Evolutionary conservation across 2,797 vertebrate genomes (phyloP).

Genomic region (Lepus oiostolus): DNA sequence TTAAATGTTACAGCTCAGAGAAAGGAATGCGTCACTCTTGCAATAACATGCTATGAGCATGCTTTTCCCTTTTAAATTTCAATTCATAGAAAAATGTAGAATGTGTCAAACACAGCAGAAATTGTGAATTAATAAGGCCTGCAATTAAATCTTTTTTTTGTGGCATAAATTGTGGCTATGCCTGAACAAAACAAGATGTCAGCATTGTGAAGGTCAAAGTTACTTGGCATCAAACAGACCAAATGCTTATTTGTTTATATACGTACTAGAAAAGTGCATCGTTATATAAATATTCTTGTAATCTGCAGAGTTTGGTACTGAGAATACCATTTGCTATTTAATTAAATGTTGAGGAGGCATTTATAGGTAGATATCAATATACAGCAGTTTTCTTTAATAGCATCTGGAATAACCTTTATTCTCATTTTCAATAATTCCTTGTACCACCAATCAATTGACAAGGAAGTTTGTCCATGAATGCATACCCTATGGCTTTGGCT

Average conservation of each 20-base stretch:
- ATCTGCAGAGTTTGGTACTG: constrained; percentile 55
- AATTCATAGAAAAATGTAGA: constrained; percentile 62
- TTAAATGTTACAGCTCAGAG: constrained; percentile 78
- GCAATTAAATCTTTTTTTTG: constrained; percentile 44
- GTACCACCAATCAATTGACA: background rate
- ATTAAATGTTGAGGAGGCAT: constrained; percentile 73
- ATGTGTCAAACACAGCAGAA: constrained; percentile 78
- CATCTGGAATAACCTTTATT: constrained; percentile 62
- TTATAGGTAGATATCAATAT: constrained; percentile 48
- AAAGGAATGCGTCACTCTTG: background rate
- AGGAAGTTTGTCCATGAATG: background rate
- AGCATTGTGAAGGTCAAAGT: constrained; percentile 78
- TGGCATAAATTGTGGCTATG: constrained; percentile 44
- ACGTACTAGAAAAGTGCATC: constrained; percentile 70
- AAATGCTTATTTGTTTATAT: constrained; percentile 75
- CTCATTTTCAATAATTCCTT: constrained; percentile 29
- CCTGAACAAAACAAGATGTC: constrained; percentile 74
- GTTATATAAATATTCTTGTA: constrained; percentile 69
- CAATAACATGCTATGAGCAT: constrained; percentile 24
- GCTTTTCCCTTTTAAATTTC: constrained; percentile 60
- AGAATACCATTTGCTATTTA: constrained; percentile 69
- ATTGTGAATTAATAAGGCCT: constrained; percentile 74
- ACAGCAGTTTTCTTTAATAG: constrained; percentile 34
- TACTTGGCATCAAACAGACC: constrained; percentile 74
- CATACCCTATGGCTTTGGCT: background rate